Conservation (phyloP, 1,140 invertebrate genomes). For the Orchestia grillus region DNA sequence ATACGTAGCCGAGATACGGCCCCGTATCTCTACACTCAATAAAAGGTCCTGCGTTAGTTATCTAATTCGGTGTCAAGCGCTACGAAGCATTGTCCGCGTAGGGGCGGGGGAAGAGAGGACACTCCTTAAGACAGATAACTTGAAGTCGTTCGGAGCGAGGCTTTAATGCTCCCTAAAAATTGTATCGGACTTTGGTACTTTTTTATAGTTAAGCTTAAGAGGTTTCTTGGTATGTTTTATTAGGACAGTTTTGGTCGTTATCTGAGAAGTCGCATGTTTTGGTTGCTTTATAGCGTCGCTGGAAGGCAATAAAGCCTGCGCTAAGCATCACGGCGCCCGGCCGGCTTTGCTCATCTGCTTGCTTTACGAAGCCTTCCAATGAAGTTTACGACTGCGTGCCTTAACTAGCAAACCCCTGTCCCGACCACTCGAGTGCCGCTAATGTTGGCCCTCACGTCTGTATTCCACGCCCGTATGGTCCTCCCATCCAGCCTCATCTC, state of each 20-base stretch:
- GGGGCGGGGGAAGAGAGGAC: background rate
- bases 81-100: constrained; percentile 4
- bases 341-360: constrained; percentile 22
- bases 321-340: constrained; percentile 8
- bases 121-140: constrained; percentile 44
- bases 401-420: constrained; percentile 21
- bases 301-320: constrained; percentile 30
- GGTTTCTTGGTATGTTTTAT: constrained; percentile 56
- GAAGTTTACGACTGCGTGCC: constrained; percentile 46
- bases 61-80: background rate
- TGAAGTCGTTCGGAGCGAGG: background rate
- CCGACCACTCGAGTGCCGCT: background rate
- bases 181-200: constrained; percentile 45
- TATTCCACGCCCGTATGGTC: background rate
- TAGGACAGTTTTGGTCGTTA: constrained; percentile 55
- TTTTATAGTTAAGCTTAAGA: constrained; percentile 40
- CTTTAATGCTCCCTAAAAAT: constrained; percentile 46
- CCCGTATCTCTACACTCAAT: constrained; percentile 6
- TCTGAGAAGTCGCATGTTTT: constrained; percentile 56
- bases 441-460: constrained; percentile 5
- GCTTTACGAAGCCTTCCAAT: constrained; percentile 23
- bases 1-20: background rate
- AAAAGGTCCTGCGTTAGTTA: constrained; percentile 1
- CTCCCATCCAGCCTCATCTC: background rate
- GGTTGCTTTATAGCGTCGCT: constrained; percentile 49